Percentiles rank a stretch among this genome's conserved stretches.
phyloP scores from a whole-genome alignment of 2,797 vertebrate genomes.

The Clarias fuscus region DNA sequence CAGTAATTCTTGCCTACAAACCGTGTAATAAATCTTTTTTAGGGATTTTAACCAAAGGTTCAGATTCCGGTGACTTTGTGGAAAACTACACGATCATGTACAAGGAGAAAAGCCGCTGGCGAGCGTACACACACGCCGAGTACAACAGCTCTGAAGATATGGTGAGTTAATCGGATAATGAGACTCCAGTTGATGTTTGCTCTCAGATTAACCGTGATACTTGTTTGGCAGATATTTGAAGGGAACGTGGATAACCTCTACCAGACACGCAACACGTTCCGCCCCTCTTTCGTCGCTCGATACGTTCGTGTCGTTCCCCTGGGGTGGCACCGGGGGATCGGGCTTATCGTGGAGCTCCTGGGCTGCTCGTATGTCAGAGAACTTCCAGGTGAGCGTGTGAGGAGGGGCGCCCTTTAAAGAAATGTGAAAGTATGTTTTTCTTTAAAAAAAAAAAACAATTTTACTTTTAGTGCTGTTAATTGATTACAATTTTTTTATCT shows the following conservation, averaged over 20 bases:
- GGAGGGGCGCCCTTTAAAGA: too few relatives aligned
- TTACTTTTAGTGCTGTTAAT: too few relatives aligned
- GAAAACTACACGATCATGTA: slow-evolving; percentile 78
- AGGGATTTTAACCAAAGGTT: slow-evolving; percentile 79
- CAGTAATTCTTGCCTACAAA: not conserved
- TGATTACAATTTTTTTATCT: too few relatives aligned
- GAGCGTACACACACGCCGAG: slow-evolving; percentile 68
- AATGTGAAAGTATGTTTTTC: too few relatives aligned
- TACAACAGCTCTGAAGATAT: slow-evolving; percentile 73
- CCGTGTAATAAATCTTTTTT: slow-evolving; percentile 4
- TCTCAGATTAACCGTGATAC: not conserved
- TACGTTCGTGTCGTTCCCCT: slow-evolving; percentile 76
- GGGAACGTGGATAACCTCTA: slow-evolving; percentile 77
- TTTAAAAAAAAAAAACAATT: too few relatives aligned
- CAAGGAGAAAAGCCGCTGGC: slow-evolving; percentile 79
- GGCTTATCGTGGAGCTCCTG: slow-evolving; percentile 76
- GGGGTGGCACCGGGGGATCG: slow-evolving; percentile 75
- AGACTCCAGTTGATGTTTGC: not conserved
- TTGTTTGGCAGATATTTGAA: slow-evolving; percentile 73
- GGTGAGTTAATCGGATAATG: slow-evolving; percentile 63
- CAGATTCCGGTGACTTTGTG: slow-evolving; percentile 72
- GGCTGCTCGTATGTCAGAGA: slow-evolving; percentile 68
- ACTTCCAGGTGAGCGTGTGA: slow-evolving; percentile 31
- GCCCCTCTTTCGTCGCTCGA: slow-evolving; percentile 76
- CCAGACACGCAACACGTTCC: slow-evolving; percentile 76